These are phyloP conservation scores for Drosophila kepulauana DNA, from an alignment of 1,140 invertebrate genomes.

Conservation along the genomic window DNA sequence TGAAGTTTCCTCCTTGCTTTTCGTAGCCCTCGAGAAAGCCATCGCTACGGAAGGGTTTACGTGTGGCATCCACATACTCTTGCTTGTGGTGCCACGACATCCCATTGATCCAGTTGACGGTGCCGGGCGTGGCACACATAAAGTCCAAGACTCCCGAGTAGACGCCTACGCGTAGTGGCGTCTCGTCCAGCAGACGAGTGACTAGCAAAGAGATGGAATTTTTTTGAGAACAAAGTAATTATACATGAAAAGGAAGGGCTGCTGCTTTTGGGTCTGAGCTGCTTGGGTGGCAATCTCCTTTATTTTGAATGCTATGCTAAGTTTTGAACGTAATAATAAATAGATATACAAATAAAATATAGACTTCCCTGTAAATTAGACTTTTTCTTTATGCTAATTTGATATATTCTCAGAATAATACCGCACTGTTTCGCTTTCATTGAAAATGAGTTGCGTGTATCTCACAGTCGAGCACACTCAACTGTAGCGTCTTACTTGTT, in stretches of 20 bases:
- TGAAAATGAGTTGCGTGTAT: no score
- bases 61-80: slow-evolving; percentile 86
- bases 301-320: no score
- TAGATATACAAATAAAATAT: no score
- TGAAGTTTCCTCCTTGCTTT: slow-evolving; percentile 88
- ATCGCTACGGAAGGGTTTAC: slow-evolving; percentile 86
- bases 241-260: background rate
- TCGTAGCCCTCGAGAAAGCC: slow-evolving; percentile 88
- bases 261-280: no score
- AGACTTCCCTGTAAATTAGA: no score
- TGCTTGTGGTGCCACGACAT: slow-evolving; percentile 88
- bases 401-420: no score
- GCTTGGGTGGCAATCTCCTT: no score
- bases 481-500: no score
- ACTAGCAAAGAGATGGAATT: slow-evolving; percentile 86
- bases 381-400: no score
- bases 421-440: no score
- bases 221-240: background rate
- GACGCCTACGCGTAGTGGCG: slow-evolving; percentile 83
- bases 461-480: no score
- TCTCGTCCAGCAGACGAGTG: slow-evolving; percentile 89
- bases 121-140: slow-evolving; percentile 90
- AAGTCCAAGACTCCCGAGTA: slow-evolving; percentile 87
- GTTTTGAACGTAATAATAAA: no score
- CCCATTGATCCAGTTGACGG: slow-evolving; percentile 89